Evolutionary conservation across 2,113 vertebrate species (phyloP), one percentile per base, ranked within the genome.

Genomic region (Dasyprocta punctata): DNA sequence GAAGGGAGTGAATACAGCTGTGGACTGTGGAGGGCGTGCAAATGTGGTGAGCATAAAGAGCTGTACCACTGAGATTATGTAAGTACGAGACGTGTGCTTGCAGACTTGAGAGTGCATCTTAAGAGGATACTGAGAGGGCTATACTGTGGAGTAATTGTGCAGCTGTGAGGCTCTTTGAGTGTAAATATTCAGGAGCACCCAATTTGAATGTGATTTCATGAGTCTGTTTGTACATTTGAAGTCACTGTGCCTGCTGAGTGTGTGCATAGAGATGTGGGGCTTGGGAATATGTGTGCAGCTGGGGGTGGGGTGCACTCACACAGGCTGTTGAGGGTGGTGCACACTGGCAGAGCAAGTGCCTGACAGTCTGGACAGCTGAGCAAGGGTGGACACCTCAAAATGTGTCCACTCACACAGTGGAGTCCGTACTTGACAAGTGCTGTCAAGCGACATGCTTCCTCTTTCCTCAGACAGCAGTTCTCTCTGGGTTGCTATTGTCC

Each of bases 61-160:
- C 4, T 14, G 28, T 60, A 71, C 16, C 0, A 0, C 2, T 26
- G 7, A 71, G 20, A 24, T 36, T 4, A 0, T 22, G 30, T 17
- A 52, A 1, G 0, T 11, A 0, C 41, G 54, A 84, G 65, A 41
- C 1, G 19, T 4, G 2, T 63, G 26, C 41, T n/a, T 47, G 49
- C 36, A 71, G 78, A 38, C 77, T 84, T 19, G 36, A 81, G 81
- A 81, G 3, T 1, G 6, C 28, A 69, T 54, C 33, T 73, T 0
- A 2, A 36, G 49, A 69, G 67, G 56, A 20, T 0, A 2, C 17
- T 26, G 60, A 73, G 14, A 30, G 12, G 6, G 20, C 12, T 24
- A 1, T 10, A 11, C 6, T 26, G 44, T 28, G 44, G 80, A 49
- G 20, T 20, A 2, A 5, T 14, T 20, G 14, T 16, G 41, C 14